phyloP scores from a whole-genome alignment of 2,113 vertebrate genomes.

The Clarias magur region DNA sequence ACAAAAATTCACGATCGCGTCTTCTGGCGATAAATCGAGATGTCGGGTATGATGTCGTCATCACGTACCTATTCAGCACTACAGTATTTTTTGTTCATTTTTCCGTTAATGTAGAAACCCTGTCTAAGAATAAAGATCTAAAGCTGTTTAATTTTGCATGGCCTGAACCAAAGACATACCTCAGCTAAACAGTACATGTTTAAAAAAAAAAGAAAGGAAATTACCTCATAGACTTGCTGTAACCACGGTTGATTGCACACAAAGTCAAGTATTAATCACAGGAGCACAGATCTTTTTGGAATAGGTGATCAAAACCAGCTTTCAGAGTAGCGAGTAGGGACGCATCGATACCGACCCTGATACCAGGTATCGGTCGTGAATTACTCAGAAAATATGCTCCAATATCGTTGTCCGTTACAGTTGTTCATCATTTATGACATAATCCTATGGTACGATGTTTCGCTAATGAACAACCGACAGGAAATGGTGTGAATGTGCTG shows the following conservation, averaged over 20 bases:
- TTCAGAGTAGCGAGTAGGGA: background rate
- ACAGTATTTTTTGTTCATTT: background rate
- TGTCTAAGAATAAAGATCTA: background rate
- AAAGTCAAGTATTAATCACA: background rate
- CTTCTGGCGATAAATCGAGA: background rate
- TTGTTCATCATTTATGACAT: background rate
- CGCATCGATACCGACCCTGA: background rate
- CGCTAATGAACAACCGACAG: background rate
- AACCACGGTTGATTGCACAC: background rate
- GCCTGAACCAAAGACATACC: slow-evolving; percentile 34
- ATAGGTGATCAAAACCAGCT: background rate
- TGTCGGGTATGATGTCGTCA: background rate
- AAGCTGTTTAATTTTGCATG: slow-evolving; percentile 7
- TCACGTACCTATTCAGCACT: background rate
- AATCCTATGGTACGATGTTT: background rate
- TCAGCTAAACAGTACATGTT: slow-evolving; percentile 16
- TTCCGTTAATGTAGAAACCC: background rate
- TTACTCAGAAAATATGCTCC: background rate
- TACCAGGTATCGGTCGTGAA: background rate
- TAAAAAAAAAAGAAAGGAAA: background rate
- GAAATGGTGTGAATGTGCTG: background rate
- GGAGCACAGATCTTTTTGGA: no score
- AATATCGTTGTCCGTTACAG: background rate
- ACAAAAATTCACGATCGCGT: background rate
- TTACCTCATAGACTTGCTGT: slow-evolving; percentile 44